Base-by-base conservation (phyloP, 2,113 vertebrate genomes). In the Melierax canorus region DNA sequence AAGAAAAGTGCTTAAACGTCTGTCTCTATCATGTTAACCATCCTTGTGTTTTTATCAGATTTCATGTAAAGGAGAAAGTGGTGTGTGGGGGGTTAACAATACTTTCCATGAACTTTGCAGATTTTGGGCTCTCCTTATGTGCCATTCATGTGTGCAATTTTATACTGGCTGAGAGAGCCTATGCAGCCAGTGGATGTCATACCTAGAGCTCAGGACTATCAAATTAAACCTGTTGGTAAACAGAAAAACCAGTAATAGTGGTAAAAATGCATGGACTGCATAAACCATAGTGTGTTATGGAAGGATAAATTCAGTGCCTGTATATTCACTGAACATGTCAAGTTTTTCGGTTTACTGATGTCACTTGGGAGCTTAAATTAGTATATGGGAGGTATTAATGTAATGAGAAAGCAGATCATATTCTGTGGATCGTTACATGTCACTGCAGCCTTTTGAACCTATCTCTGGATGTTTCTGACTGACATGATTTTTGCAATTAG, bases 101-200 rank as follows among this genome's bases (percentile, higher is more conserved):
- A 36, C 4, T 91, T 86, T 43, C 4, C 6, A 46, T 15, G 3
- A 77, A 66, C 24, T 88, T 41, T 59, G 12, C 4, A 71, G 59
- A 83, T 56, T 88, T 71, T 30, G 16, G 3, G 1, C 16, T 45
- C 16, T 51, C 30, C 21, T 50, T 71, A 12, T 8, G 8, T 27
- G 9, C 17, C 4, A 22, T 66, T 63, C 2, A 0, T 14, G 4
- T 27, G 3, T 41, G 23, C 5, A 9, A 11, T 16, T 62, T 73
- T 38, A 17, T 27, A 15, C 2, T 29, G 27, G 6, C 45, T 41
- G 27, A 64, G 8, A 83, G 3, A 41, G 15, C 10, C 39, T 24
- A 2, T 36, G 41, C 6, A 63, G 20, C 6, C 11, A 20, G 34
- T 63, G 15, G 5, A 80, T 56, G 5, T 59, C n/a, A 22, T 32